A percentile compares a stretch with the other conserved stretches of the same genome.
Evolutionary conservation across 2,888 invertebrate genomes (phyloP).

Genomic region (Chelonus formosanus): DNA sequence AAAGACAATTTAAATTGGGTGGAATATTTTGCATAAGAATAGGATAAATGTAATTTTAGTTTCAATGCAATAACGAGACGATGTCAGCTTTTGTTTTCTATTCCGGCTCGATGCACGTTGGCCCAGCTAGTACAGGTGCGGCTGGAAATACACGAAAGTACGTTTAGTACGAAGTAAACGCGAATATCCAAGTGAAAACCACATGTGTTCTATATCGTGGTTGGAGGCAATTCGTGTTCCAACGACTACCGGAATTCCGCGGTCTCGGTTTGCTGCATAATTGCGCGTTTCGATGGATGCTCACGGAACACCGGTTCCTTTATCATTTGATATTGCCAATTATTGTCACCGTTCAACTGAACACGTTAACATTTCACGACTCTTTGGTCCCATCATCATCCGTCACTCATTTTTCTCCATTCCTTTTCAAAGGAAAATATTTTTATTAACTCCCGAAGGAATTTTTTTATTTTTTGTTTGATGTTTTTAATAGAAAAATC

Average conservation of each 20-base stretch:
- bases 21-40: conserved; percentile 1
- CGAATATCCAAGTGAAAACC: conserved; percentile 49
- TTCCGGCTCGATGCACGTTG: conserved; percentile 29
- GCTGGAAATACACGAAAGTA: conserved; percentile 27
- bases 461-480: too few relatives aligned
- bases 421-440: too few relatives aligned
- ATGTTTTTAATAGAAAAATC: too few relatives aligned
- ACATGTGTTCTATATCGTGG: conserved; percentile 47
- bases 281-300: conserved; percentile 51
- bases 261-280: conserved; percentile 58
- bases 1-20: background rate
- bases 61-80: background rate
- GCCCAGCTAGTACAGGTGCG: conserved; percentile 7
- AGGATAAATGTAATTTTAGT: conserved; percentile 7
- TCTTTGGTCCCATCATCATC: background rate
- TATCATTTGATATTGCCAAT: conserved; percentile 58
- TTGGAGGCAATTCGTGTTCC: conserved; percentile 40
- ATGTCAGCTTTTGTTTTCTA: conserved; percentile 23
- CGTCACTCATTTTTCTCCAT: too few relatives aligned
- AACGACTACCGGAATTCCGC: conserved; percentile 50
- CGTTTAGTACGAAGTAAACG: conserved; percentile 44
- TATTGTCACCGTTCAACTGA: conserved; percentile 42
- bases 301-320: conserved; percentile 53
- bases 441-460: too few relatives aligned
- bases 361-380: background rate